Evolutionary conservation across 2,113 vertebrate genomes (phyloP).

Genomic region (Megalops atlanticus): DNA sequence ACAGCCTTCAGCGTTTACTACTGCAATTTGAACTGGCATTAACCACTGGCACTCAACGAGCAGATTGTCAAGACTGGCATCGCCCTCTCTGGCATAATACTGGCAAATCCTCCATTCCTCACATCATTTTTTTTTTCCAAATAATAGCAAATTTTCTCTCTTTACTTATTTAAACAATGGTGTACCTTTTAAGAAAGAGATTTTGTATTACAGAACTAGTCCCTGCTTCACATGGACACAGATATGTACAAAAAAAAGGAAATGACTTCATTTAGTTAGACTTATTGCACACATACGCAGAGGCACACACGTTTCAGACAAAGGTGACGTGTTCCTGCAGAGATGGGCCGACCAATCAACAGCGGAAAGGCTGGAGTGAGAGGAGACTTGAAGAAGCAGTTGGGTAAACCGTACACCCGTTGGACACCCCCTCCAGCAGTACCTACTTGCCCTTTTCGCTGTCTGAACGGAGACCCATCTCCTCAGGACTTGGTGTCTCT

Average conservation of each 20-base stretch:
- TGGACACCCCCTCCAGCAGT: neutral
- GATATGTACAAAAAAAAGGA: slow-evolving; percentile 35
- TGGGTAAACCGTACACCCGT: neutral
- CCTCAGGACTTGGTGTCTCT: neutral
- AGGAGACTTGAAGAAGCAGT: neutral
- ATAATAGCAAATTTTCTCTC: slow-evolving; percentile 4
- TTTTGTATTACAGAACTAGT: neutral
- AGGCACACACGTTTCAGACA: slow-evolving; percentile 28
- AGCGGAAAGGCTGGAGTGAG: neutral
- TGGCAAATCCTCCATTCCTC: slow-evolving; percentile 65
- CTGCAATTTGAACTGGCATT: slow-evolving; percentile 67
- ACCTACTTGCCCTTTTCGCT: neutral
- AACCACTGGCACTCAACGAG: slow-evolving; percentile 63
- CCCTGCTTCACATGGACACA: slow-evolving; percentile 17
- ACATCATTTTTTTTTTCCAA: slow-evolving; percentile 3
- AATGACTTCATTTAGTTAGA: slow-evolving; percentile 46
- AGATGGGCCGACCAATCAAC: neutral
- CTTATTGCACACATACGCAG: slow-evolving; percentile 32
- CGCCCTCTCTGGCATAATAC: slow-evolving; percentile 73
- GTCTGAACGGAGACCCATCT: neutral
- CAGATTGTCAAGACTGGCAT: slow-evolving; percentile 84
- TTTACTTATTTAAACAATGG: neutral
- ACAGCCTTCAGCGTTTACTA: slow-evolving; percentile 56
- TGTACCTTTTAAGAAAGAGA: slow-evolving; percentile 4
- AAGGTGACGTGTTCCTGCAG: slow-evolving; percentile 9